These are phyloP conservation scores for Crossaster papposus DNA, from an alignment of 53 echinoderm and acorn worm species.

Conservation along the genomic window DNA sequence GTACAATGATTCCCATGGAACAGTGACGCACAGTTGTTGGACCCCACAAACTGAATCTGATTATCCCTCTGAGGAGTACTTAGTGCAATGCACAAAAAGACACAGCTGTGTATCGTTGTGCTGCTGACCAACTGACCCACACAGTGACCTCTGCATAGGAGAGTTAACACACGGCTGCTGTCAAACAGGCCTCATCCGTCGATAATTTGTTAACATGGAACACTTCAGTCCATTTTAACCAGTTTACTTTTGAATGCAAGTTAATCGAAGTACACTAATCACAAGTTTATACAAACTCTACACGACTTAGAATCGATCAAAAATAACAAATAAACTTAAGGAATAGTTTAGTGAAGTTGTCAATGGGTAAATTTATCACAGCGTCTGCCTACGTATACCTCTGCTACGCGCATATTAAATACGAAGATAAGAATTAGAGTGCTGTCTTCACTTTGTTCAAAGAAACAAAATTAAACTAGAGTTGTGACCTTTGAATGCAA, in stretches of 20 bases:
- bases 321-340: conserved; percentile 17
- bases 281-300: conserved; percentile 33
- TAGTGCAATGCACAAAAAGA: too few relatives aligned
- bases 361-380: conserved; percentile 10
- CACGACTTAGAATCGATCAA: not conserved
- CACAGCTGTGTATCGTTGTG: too few relatives aligned
- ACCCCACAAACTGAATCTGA: too few relatives aligned
- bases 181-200: too few relatives aligned
- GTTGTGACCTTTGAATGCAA: not conserved
- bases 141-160: too few relatives aligned
- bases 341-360: conserved; percentile 17
- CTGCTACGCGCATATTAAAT: conserved; percentile 3
- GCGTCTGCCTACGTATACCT: conserved; percentile 8
- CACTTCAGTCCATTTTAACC: not conserved
- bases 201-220: too few relatives aligned
- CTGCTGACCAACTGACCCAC: too few relatives aligned
- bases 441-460: not conserved
- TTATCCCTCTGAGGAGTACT: too few relatives aligned
- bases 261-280: conserved; percentile 10
- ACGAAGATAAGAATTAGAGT: conserved; percentile 29
- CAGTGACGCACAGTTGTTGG: too few relatives aligned
- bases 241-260: conserved; percentile 22
- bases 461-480: not conserved
- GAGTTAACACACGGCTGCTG: too few relatives aligned
- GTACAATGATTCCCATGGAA: too few relatives aligned